These are phyloP conservation scores for Emydocephalus ijimae DNA, from an alignment of 2,113 vertebrate genomes.

Conservation along the genomic window DNA sequence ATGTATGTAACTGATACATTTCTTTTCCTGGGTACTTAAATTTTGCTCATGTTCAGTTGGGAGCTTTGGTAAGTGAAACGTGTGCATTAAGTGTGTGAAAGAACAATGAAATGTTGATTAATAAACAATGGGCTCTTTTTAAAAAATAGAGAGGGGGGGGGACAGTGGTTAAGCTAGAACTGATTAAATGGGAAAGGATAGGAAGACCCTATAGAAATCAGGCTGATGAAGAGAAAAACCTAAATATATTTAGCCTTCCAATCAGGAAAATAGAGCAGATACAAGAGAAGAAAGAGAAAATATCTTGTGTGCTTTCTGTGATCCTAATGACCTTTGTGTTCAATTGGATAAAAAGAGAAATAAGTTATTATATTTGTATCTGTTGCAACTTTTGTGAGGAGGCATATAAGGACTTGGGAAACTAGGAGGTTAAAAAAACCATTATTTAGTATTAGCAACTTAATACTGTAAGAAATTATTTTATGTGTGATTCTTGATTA, in stretches of 20 bases:
- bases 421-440: neutral
- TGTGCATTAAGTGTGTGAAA: neutral
- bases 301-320: neutral
- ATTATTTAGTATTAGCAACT: neutral
- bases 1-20: neutral
- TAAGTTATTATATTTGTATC: neutral
- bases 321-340: neutral
- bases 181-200: neutral
- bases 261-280: neutral
- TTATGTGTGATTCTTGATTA: neutral
- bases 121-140: neutral
- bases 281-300: neutral
- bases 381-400: neutral
- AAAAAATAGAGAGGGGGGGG: no score
- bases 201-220: neutral
- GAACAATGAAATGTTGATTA: neutral
- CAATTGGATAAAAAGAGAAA: neutral
- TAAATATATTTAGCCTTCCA: neutral
- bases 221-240: neutral
- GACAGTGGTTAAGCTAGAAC: neutral
- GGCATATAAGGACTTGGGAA: neutral
- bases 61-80: neutral
- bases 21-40: neutral
- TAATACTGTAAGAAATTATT: neutral
- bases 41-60: neutral